Conservation (phyloP, 2,113 vertebrate species). For the Eurystomus gularis region DNA sequence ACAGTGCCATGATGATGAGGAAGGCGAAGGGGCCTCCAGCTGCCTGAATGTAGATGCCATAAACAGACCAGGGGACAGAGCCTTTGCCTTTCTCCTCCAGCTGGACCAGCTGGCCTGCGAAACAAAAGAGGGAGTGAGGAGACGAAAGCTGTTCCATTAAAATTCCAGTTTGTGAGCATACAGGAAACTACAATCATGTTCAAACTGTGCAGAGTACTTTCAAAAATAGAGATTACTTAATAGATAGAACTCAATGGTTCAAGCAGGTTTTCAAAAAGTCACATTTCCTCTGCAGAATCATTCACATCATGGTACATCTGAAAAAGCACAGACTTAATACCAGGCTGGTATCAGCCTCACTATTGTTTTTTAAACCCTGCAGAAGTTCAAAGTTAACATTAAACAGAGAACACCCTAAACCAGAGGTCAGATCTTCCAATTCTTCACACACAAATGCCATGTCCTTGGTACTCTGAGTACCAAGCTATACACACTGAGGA, state of each 20-base stretch:
- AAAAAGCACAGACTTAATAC: background rate
- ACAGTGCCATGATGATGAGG: constrained; percentile 85
- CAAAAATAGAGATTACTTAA: background rate
- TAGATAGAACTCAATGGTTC: background rate
- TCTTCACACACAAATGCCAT: background rate
- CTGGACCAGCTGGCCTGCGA: constrained; percentile 81
- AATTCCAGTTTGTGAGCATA: background rate
- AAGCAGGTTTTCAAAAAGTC: background rate
- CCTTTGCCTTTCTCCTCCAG: constrained; percentile 86
- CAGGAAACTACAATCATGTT: background rate
- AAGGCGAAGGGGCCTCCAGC: constrained; percentile 86
- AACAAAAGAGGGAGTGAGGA: background rate
- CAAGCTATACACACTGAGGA: background rate
- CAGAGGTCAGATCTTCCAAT: background rate
- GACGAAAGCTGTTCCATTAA: background rate
- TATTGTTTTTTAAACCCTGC: background rate
- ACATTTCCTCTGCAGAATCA: background rate
- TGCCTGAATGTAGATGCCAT: constrained; percentile 84
- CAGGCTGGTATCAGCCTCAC: background rate
- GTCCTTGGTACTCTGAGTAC: background rate
- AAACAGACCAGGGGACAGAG: constrained; percentile 88
- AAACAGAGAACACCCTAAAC: background rate
- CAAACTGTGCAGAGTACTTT: background rate
- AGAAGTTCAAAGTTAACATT: background rate
- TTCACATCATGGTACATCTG: background rate